Evolutionary conservation across 1,140 invertebrate genomes (phyloP).

Genomic region (Pteromalus puparum): DNA sequence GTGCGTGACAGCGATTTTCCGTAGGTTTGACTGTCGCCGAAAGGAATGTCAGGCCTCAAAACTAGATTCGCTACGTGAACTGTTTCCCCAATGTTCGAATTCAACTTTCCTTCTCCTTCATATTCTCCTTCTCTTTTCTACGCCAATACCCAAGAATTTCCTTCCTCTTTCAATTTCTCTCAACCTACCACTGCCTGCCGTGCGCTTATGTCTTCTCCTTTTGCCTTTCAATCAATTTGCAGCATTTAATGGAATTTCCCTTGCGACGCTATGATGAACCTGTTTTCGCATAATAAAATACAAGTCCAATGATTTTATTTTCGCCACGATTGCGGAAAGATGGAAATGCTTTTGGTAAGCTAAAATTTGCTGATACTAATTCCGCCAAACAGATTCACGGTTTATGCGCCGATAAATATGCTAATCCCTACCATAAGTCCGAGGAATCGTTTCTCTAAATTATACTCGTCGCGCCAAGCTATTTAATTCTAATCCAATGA

Average conservation of each 20-base stretch:
- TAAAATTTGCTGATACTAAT: conserved; percentile 48
- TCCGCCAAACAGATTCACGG: background rate
- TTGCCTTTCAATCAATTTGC: conserved; percentile 15
- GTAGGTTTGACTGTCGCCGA: conserved; percentile 33
- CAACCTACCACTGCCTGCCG: background rate
- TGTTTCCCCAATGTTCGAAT: conserved; percentile 29
- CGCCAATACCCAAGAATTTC: conserved; percentile 14
- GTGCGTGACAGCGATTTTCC: conserved; percentile 40
- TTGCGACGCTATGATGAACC: background rate
- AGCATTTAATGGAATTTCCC: conserved; percentile 10
- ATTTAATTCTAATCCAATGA: conserved; percentile 3
- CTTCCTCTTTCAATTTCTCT: conserved; percentile 26
- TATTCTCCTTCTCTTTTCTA: conserved; percentile 11
- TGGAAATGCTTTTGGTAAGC: background rate
- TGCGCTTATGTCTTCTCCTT: background rate
- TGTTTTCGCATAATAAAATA: too few relatives aligned
- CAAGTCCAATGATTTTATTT: background rate
- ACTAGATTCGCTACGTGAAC: conserved; percentile 39
- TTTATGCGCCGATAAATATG: conserved; percentile 32
- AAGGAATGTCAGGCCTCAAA: conserved; percentile 34
- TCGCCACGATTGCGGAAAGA: too few relatives aligned
- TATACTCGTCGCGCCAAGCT: background rate
- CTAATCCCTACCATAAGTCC: conserved; percentile 37
- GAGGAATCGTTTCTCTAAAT: conserved; percentile 23
- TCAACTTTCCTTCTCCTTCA: background rate